Evolutionary conservation across 2,888 invertebrate species (phyloP), one percentile per base, ranked within the genome.

Genomic region (Parnassius apollo): DNA sequence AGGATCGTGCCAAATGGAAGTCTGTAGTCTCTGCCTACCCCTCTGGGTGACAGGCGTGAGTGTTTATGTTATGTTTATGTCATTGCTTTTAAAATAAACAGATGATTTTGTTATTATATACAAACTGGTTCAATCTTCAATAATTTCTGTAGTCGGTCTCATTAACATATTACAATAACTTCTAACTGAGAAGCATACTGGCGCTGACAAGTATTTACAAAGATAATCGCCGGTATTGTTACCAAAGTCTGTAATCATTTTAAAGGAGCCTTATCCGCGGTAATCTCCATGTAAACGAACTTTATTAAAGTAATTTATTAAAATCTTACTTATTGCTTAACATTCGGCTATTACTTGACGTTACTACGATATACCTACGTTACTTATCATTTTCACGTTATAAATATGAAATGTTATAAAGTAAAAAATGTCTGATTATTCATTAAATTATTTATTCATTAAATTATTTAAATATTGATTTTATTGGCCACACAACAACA

Each of bases 141-240:
- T 75, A 73, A 76, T 78, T 73, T 71, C 73, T 62, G 68, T 65
- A 73, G 70, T 70, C 75, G 73, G 71, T 68, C 77, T 81, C 82
- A 83, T 82, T 82, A 82, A 82, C 83, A 84, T 83, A 84, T 82
- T 79, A 85, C 82, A 83, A 82, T 84, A 82, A 82, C 80, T 79
- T 76, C 69, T 68, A 35, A 65, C 59, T 59, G 66, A 66, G 67
- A 65, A 80, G 79, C 74, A 71, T 75, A 77, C 77, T 85, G 85
- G 70, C 73, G 75, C 77, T 85, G 86, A 87, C 86, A 86, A 80
- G 76, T 80, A 82, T 83, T 86, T 83, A 80, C 77, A 71, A 76
- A 82, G 83, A 84, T 86, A 87, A 87, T 86, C 85, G 81, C 77
- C 71, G 72, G 77, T 80, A 85, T 87, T 87, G 85, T 87, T 85